phyloP scores from a whole-genome alignment of 2,888 invertebrate species.

The Aleiodes alternator region DNA sequence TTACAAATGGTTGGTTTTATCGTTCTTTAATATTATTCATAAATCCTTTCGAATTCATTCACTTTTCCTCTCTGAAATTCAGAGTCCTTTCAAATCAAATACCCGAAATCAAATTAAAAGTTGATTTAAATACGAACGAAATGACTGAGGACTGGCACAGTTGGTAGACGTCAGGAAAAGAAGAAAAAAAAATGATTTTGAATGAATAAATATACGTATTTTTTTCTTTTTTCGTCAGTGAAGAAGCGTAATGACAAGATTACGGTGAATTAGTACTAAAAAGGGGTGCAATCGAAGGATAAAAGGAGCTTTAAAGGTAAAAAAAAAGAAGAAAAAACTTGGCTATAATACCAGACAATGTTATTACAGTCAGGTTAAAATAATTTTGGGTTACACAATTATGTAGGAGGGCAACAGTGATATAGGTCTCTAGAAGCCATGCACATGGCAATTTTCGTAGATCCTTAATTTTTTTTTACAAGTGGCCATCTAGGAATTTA shows the following conservation, averaged over 20 bases:
- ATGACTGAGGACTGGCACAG: slow-evolving; percentile 56
- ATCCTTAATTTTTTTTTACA: slow-evolving; percentile 34
- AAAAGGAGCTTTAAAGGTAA: slow-evolving; percentile 13
- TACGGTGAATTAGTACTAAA: slow-evolving; percentile 61
- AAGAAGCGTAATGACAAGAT: slow-evolving; percentile 64
- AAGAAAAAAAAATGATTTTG: slow-evolving; percentile 60
- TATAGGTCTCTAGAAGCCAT: slow-evolving; percentile 10
- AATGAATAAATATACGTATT: slow-evolving; percentile 64
- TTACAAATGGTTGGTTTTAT: slow-evolving; percentile 18
- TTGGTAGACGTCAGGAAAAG: slow-evolving; percentile 17
- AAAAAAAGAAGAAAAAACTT: slow-evolving; percentile 12
- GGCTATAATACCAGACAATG: slow-evolving; percentile 51
- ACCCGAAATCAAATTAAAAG: slow-evolving; percentile 68
- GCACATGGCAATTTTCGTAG: slow-evolving; percentile 39
- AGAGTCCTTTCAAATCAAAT: slow-evolving; percentile 64
- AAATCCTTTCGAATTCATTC: slow-evolving; percentile 39
- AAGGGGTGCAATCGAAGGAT: slow-evolving; percentile 32
- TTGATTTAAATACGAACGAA: slow-evolving; percentile 65
- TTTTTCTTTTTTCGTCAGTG: slow-evolving; percentile 27
- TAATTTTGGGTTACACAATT: slow-evolving; percentile 56
- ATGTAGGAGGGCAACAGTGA: slow-evolving; percentile 28
- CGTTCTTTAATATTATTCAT: slow-evolving; percentile 56
- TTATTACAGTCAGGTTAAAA: slow-evolving; percentile 59
- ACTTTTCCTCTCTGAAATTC: slow-evolving; percentile 41
- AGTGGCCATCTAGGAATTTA: slow-evolving; percentile 23